Evolutionary conservation across 2,113 vertebrate genomes (phyloP), one percentile per base, ranked within the genome.

Genomic region (Boulengeromyrus knoepffleri): DNA sequence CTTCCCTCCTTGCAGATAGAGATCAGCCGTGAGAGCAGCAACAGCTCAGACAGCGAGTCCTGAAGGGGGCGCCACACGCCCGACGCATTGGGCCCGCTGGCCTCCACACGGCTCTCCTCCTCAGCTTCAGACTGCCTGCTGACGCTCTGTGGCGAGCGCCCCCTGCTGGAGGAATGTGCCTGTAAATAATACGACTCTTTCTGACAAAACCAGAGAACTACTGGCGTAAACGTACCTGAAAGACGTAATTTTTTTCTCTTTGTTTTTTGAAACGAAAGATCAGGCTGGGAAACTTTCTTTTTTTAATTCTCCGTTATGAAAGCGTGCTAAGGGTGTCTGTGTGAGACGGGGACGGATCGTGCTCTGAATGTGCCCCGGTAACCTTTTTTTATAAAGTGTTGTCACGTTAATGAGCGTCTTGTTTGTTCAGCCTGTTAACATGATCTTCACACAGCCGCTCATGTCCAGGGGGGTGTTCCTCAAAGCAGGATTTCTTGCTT

Each of bases 1-100:
- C 96, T 99, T 91, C 98, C 99, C 0, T 99, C 98, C 0, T 96
- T 99, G 91, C 99, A 99, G 93, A 99, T 99, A 8, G 98, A 99
- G 95, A 99, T 99, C 95, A 99, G 99, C 95, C 96, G 97, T 45
- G 98, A 99, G 93, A 99, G 98, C 96, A 99, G 97, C 92, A 97
- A 98, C 17, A 97, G 96, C 49, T 97, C 97, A 0, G 98, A 99
- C 91, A 97, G 97, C 0, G 98, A 99, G 90, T 97, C 97, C 80
- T 99, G 97, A 99, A 19, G 17, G 21, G 66, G 47, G 66, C 45
- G 36, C 80, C 80, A 21, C 80, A 47, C 6, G 6, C 4, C 6
- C 5, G 17, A 17, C 50, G 0, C 50, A 4, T 27, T 15, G 74
- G 5, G 31, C 3, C 74, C 1, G 1, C 21, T 5, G 80, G 5